phyloP scores from a whole-genome alignment of 2,888 invertebrate genomes.

The Hypomecis punctinalis region DNA sequence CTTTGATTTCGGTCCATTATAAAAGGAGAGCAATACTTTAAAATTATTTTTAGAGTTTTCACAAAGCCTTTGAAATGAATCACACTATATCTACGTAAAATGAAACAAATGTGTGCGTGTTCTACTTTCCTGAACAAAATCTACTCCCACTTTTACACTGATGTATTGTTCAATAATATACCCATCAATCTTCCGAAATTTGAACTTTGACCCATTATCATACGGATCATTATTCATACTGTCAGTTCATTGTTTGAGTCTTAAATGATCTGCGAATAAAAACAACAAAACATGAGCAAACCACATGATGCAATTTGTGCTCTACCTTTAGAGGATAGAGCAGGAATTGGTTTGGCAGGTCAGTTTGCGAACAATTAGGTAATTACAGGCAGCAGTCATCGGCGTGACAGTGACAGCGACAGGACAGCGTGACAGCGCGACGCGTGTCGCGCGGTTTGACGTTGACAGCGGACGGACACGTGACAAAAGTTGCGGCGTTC shows the following conservation, averaged over 20 bases:
- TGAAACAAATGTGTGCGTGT: no score
- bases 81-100: no score
- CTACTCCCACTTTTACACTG: background rate
- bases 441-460: constrained; percentile 58
- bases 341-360: constrained; percentile 20
- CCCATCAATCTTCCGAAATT: constrained; percentile 41
- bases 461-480: constrained; percentile 54
- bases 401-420: constrained; percentile 42
- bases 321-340: constrained; percentile 18
- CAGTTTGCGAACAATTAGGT: constrained; percentile 67
- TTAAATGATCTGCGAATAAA: constrained; percentile 62
- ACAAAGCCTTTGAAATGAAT: no score
- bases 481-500: constrained; percentile 70
- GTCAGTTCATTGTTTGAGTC: constrained; percentile 43
- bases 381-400: constrained; percentile 56
- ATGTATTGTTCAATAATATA: constrained; percentile 11
- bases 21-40: no score
- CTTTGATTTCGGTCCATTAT: no score
- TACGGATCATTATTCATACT: constrained; percentile 51
- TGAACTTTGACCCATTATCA: constrained; percentile 50
- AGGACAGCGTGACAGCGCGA: constrained; percentile 45
- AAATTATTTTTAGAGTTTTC: no score
- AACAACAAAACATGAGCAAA: constrained; percentile 16
- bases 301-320: constrained; percentile 13
- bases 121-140: constrained; percentile 1